Evolutionary conservation across 1,140 invertebrate genomes (phyloP), one percentile per base, ranked within the genome.

Genomic region (Diplogasteroides magnus): DNA sequence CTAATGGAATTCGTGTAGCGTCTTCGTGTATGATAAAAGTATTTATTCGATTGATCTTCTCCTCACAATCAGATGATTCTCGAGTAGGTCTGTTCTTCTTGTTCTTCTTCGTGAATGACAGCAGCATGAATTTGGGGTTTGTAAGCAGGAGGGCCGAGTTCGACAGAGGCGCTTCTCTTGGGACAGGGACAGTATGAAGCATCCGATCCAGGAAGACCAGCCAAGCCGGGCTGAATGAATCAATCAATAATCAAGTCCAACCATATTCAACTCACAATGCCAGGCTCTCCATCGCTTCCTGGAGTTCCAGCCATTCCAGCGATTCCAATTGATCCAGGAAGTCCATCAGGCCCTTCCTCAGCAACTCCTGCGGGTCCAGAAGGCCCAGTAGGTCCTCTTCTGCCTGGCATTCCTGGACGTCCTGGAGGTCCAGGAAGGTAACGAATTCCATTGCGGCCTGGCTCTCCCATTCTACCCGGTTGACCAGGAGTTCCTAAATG

Each of bases 291-390:
- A 65, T 60, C 55, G 28, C 56, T 25, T 59, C 69, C 69, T 15
- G 69, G 69, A 26, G 59, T 65, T 59, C 69, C 69, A 56, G 48
- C 48, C 48, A 64, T 71, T 71, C 69, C 69, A 25, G 69, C 37
- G 19, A 63, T 61, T 48, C 69, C 69, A 26, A 56, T 63, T 28
- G 69, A 63, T 61, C 69, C 69, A 29, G 69, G 69, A 27, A 71
- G 32, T 19, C 69, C 69, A 61, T 71, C 69, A 26, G 69, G 69
- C 65, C 69, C 69, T 55, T 71, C 69, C 64, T 71, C 69, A 48
- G 69, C 69, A 1, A 65, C 63, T 48, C 69, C 69, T 6, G 31
- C 31, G 31, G 69, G 62, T 61, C 69, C 69, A 2, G 29, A 14
- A 31, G 26, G 26, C 55, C 69, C 69, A n/a, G 69, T 31, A 48